These are phyloP conservation scores for Epinotia ramella DNA, from an alignment of 2,888 invertebrate species.

Conservation along the genomic window DNA sequence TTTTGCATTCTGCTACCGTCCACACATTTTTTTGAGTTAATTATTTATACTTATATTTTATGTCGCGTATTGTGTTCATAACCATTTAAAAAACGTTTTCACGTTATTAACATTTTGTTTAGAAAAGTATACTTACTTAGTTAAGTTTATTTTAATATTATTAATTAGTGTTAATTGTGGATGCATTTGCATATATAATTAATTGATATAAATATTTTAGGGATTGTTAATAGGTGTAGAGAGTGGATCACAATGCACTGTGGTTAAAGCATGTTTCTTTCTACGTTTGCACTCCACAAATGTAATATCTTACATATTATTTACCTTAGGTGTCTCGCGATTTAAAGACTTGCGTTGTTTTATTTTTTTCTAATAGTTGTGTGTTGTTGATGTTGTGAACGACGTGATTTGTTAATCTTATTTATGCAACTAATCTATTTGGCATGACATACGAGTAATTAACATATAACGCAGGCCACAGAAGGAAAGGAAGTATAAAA, in stretches of 20 bases:
- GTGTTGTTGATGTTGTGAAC: background rate
- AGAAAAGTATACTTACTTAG: background rate
- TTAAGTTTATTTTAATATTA: background rate
- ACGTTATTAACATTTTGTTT: background rate
- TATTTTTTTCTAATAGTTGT: background rate
- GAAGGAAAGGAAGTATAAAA: background rate
- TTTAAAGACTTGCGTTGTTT: background rate
- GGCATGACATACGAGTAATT: background rate
- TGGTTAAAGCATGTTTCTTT: conserved; percentile 27
- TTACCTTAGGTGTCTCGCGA: no score
- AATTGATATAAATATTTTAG: background rate
- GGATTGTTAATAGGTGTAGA: background rate
- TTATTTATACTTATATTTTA: background rate
- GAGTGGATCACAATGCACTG: background rate
- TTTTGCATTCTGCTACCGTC: background rate
- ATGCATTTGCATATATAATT: conserved; percentile 8
- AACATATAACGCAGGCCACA: background rate
- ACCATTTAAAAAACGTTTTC: background rate
- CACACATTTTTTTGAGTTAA: background rate
- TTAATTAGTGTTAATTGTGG: background rate
- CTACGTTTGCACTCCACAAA: conserved; percentile 9
- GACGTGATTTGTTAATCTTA: background rate
- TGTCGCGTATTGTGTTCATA: background rate
- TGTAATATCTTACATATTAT: background rate
- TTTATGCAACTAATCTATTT: background rate